phyloP scores from a whole-genome alignment of 2,888 invertebrate species.

The Smittia aterrima region DNA sequence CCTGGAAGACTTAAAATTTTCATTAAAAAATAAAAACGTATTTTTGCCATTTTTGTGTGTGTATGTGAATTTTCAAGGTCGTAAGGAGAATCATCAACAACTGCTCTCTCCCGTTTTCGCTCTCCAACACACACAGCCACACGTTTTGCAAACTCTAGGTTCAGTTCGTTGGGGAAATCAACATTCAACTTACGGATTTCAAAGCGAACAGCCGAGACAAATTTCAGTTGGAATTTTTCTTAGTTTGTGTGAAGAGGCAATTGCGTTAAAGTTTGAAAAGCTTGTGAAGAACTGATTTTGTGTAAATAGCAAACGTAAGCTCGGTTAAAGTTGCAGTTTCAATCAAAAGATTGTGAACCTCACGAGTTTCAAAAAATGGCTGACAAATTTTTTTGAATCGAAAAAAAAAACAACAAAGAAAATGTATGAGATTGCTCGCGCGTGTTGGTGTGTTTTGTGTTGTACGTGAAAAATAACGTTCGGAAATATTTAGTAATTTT shows the following conservation, averaged over 20 bases:
- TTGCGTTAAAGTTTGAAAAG: constrained; percentile 26
- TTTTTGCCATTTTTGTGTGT: background rate
- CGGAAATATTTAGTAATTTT: constrained; percentile 22
- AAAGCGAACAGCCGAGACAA: constrained; percentile 12
- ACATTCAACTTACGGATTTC: constrained; percentile 22
- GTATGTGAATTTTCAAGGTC: background rate
- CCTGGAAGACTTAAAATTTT: no score
- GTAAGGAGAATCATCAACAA: constrained; percentile 9
- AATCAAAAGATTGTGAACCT: background rate
- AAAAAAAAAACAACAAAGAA: constrained; percentile 34
- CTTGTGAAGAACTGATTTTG: background rate
- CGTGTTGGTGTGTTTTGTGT: constrained; percentile 5
- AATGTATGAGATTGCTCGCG: background rate
- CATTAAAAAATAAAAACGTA: no score
- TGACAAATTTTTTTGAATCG: constrained; percentile 26
- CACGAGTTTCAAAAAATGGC: constrained; percentile 30
- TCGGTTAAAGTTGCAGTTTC: background rate
- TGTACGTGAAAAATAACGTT: background rate
- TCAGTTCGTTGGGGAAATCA: background rate
- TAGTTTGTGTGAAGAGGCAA: constrained; percentile 22
- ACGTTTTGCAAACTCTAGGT: background rate
- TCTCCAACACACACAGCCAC: background rate
- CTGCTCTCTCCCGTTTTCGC: background rate
- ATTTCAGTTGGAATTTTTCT: constrained; percentile 32
- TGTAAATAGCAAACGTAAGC: background rate